Evolutionary conservation across 2,797 vertebrate species (phyloP).

Genomic region (Gephyroberyx darwinii): DNA sequence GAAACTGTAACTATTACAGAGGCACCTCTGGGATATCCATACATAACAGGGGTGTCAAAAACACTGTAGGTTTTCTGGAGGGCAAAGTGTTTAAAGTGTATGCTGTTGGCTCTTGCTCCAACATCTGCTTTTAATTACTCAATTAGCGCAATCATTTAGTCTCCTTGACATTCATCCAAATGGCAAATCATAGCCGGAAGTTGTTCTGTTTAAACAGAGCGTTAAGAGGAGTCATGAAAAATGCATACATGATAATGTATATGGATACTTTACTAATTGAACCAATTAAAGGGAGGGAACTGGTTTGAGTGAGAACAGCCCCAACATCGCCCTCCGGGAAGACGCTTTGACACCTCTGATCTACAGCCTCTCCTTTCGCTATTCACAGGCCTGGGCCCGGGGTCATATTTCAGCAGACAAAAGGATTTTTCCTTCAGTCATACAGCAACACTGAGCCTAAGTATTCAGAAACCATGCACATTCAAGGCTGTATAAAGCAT

Average conservation of each 20-base stretch:
- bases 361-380: slow-evolving; percentile 75
- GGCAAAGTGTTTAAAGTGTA: slow-evolving; percentile 83
- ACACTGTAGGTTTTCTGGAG: slow-evolving; percentile 83
- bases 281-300: slow-evolving; percentile 79
- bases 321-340: slow-evolving; percentile 70
- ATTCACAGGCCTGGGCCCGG: slow-evolving; percentile 68
- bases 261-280: slow-evolving; percentile 85
- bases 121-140: slow-evolving; percentile 89
- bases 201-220: slow-evolving; percentile 78
- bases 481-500: slow-evolving; percentile 38
- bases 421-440: slow-evolving; percentile 75
- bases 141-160: slow-evolving; percentile 85
- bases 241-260: slow-evolving; percentile 82
- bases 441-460: slow-evolving; percentile 60
- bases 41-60: slow-evolving; percentile 86
- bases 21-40: slow-evolving; percentile 86
- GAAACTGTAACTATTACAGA: slow-evolving; percentile 88
- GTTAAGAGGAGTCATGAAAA: slow-evolving; percentile 83
- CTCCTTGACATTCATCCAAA: slow-evolving; percentile 83
- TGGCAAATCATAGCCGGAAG: slow-evolving; percentile 84
- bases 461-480: slow-evolving; percentile 56
- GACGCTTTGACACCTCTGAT: slow-evolving; percentile 79
- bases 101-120: slow-evolving; percentile 82
- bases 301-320: slow-evolving; percentile 74
- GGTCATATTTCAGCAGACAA: slow-evolving; percentile 82